Evolutionary conservation across 2,888 invertebrate species (phyloP).

Genomic region (Mesopsocus fuscifrons): DNA sequence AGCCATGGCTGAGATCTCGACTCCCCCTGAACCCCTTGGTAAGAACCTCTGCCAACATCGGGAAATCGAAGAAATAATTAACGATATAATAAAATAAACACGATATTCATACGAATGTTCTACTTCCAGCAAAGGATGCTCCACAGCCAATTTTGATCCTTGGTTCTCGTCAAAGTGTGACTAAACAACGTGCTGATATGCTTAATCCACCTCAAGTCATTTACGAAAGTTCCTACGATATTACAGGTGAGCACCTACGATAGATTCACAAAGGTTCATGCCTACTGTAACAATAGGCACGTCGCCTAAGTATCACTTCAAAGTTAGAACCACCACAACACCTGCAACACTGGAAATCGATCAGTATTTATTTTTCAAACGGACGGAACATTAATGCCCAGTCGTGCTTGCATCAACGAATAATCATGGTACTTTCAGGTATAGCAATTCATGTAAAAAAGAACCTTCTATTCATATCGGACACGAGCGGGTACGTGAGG

Average conservation of each 20-base stretch:
- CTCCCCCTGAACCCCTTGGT: slow-evolving; percentile 46
- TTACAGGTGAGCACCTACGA: slow-evolving; percentile 24
- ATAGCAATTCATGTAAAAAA: slow-evolving; percentile 57
- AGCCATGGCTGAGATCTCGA: slow-evolving; percentile 40
- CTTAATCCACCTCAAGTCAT: slow-evolving; percentile 44
- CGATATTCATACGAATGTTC: too few relatives aligned
- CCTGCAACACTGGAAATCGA: slow-evolving; percentile 4
- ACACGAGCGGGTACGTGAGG: slow-evolving; percentile 45
- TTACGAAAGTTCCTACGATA: slow-evolving; percentile 35
- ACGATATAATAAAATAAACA: too few relatives aligned
- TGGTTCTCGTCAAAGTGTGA: slow-evolving; percentile 44
- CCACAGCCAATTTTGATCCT: slow-evolving; percentile 50
- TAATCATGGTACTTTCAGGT: too few relatives aligned
- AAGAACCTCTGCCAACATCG: too few relatives aligned
- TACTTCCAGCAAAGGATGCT: slow-evolving; percentile 38
- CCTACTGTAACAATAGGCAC: too few relatives aligned
- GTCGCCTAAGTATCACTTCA: too few relatives aligned
- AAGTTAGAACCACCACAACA: background rate
- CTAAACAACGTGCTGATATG: slow-evolving; percentile 46
- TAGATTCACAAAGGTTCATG: too few relatives aligned
- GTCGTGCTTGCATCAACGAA: too few relatives aligned
- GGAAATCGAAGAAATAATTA: slow-evolving; percentile 8
- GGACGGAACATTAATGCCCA: too few relatives aligned
- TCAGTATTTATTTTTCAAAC: too few relatives aligned
- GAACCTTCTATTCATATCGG: slow-evolving; percentile 56